phyloP scores from a whole-genome alignment of 2,113 vertebrate species.

The Phyllostomus hastatus region DNA sequence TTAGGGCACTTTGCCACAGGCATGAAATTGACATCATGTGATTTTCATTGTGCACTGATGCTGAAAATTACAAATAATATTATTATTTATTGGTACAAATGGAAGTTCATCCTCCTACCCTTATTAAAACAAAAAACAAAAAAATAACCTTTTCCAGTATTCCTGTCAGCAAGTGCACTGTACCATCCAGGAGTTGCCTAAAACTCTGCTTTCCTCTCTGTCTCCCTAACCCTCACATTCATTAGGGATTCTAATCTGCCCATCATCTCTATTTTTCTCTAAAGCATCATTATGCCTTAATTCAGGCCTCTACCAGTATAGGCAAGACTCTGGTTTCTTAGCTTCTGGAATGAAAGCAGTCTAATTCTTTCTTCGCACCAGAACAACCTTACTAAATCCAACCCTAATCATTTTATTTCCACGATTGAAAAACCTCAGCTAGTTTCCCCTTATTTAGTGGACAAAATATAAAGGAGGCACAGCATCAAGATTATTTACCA shows the following conservation, averaged over 20 bases:
- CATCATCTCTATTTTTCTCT: background rate
- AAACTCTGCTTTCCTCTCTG: background rate
- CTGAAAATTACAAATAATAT: background rate
- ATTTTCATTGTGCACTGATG: background rate
- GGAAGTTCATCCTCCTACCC: background rate
- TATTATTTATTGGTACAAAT: background rate
- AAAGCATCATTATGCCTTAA: background rate
- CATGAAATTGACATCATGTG: background rate
- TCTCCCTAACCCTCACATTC: background rate
- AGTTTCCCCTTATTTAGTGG: background rate
- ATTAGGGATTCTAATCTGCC: background rate
- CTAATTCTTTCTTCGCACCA: background rate
- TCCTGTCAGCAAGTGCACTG: background rate
- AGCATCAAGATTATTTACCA: background rate
- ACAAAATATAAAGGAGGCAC: background rate
- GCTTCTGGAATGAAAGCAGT: background rate
- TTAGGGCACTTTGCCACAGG: background rate
- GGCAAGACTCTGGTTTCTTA: background rate
- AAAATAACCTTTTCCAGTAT: background rate
- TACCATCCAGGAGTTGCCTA: background rate
- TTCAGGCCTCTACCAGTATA: background rate
- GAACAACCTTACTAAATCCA: background rate
- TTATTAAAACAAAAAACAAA: background rate
- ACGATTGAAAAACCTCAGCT: background rate
- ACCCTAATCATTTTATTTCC: background rate